Base-by-base conservation (phyloP, 2,888 invertebrate species). In the Polylopha cassiicola region DNA sequence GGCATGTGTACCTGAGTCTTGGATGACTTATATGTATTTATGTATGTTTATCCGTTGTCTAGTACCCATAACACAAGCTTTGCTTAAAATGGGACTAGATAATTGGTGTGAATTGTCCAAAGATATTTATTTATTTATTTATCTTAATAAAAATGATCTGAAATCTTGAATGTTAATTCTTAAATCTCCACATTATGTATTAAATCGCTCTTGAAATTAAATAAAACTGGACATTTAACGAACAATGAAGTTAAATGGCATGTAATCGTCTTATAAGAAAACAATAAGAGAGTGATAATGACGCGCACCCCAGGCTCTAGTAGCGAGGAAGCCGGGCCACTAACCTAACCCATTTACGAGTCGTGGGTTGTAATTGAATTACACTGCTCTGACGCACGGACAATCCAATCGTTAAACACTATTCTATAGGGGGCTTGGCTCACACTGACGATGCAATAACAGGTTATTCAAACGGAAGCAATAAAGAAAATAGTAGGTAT, bases 321-420 rank as follows among this genome's bases (percentile, higher is more conserved):
- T 32, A 43, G 32, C 43, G 44, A 62, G 60, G 68, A 68, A 70
- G 71, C 65, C 71, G 63, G 67, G 71, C 70, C 64, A 71, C 66
- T 74, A 76, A 75, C 74, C 66, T 74, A 76, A 75, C 74, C 73
- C 71, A 73, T 74, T 75, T 71, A 73, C 65, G 63, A 65, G 57
- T 49, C 49, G 52, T 53, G 63, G 59, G 61, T 61, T 61, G 66
- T 73, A 76, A 76, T 76, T 72, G 57, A 71, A 75, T 77, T 75
- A 76, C 53, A 44, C 58, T 54, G 55, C 53, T 56, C 39, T 51
- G 53, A 51, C 65, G 63, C 51, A 39, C 31, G 17, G 33, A 36
- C 43, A 27, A 47, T 37, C 26, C 39, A 39, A 39, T 46, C 26
- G 37, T 46, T 26, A 33, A 18, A 24, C 34, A 20, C 27, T 32